Evolutionary conservation across 2,797 vertebrate species (phyloP).

Genomic region (Euthynnus affinis): DNA sequence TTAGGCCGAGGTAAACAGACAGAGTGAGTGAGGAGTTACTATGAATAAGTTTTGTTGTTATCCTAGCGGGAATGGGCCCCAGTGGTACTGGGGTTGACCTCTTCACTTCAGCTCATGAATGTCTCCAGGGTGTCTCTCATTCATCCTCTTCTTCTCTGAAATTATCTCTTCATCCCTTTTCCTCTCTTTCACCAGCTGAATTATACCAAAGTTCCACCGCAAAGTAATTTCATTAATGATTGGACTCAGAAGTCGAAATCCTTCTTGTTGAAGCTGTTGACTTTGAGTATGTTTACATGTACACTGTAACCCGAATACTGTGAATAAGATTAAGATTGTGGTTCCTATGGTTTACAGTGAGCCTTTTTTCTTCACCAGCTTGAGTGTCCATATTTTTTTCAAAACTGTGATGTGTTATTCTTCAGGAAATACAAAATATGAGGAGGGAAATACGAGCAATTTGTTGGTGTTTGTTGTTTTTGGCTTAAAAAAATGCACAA

Average conservation of each 20-base stretch:
- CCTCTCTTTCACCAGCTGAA: slow-evolving; percentile 6
- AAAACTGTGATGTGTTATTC: slow-evolving; percentile 12
- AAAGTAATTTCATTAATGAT: slow-evolving; percentile 27
- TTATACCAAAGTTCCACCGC: not conserved
- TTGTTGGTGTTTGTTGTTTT: slow-evolving; percentile 14
- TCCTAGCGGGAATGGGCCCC: slow-evolving; percentile 72
- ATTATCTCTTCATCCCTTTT: slow-evolving; percentile 28
- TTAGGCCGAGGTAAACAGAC: slow-evolving; percentile 64
- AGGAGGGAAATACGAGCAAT: not conserved
- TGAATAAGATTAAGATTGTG: not conserved
- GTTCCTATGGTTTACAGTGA: slow-evolving; percentile 6
- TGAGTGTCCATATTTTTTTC: slow-evolving; percentile 3
- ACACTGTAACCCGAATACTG: slow-evolving; percentile 24
- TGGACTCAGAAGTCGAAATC: slow-evolving; percentile 5
- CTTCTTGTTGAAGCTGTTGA: slow-evolving; percentile 6
- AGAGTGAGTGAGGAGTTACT: slow-evolving; percentile 65
- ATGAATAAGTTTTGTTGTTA: slow-evolving; percentile 71
- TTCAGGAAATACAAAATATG: slow-evolving; percentile 7
- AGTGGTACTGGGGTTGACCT: slow-evolving; percentile 65
- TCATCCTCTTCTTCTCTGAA: slow-evolving; percentile 34
- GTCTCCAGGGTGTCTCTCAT: slow-evolving; percentile 56
- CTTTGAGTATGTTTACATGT: not conserved
- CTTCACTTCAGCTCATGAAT: slow-evolving; percentile 37
- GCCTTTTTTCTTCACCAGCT: not conserved
- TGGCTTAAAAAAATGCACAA: not conserved